Evolutionary conservation across 1,140 invertebrate species (phyloP).

Genomic region (Psilanteris sp.): DNA sequence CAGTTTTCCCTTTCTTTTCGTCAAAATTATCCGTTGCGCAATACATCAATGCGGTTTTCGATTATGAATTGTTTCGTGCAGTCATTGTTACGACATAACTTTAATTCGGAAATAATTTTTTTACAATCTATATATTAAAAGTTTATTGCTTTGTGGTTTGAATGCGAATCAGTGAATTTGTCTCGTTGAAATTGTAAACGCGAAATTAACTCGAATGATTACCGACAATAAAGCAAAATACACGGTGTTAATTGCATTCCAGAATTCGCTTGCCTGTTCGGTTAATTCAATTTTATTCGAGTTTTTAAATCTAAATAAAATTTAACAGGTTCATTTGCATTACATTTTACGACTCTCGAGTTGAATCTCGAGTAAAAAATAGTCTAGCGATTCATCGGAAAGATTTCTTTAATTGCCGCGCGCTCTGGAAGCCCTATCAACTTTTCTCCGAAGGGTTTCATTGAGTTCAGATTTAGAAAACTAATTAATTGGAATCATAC

Average conservation of each 20-base stretch:
- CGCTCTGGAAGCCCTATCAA: slow-evolving; percentile 30
- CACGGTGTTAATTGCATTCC: too few species aligned
- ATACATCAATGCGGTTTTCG: too few species aligned
- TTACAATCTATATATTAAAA: slow-evolving; percentile 12
- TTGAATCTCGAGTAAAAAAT: not conserved
- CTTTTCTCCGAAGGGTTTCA: slow-evolving; percentile 39
- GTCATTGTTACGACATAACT: slow-evolving; percentile 22
- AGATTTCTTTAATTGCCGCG: slow-evolving; percentile 22
- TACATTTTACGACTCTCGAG: not conserved
- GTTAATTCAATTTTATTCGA: too few species aligned
- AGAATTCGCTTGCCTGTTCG: too few species aligned
- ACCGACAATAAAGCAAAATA: too few species aligned
- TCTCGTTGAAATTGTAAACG: too few species aligned
- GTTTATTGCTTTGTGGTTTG: slow-evolving; percentile 38
- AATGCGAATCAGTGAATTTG: too few species aligned
- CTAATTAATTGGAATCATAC: slow-evolving; percentile 40
- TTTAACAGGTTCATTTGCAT: not conserved
- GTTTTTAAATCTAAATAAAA: too few species aligned
- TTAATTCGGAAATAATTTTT: slow-evolving; percentile 6
- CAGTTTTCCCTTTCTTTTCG: slow-evolving; percentile 18
- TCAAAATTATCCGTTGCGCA: slow-evolving; percentile 10
- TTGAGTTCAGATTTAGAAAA: slow-evolving; percentile 37
- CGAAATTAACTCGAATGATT: too few species aligned
- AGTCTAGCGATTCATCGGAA: slow-evolving; percentile 18
- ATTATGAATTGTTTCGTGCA: too few species aligned